Evolutionary conservation across 2,113 vertebrate species (phyloP).

Genomic region (Hippocampus guttulatus): DNA sequence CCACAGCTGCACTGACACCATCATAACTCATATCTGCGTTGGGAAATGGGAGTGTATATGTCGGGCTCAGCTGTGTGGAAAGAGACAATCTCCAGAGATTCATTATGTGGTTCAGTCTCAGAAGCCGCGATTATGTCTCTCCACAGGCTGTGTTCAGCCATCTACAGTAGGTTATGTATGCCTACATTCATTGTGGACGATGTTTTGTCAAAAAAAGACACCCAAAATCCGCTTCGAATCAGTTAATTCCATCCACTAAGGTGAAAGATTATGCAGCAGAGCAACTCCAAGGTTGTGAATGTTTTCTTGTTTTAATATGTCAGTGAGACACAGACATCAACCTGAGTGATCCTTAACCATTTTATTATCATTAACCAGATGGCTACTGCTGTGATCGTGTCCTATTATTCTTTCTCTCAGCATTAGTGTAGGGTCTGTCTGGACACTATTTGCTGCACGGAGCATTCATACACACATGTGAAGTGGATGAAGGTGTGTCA

Average conservation of each 20-base stretch:
- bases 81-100: conserved; percentile 34
- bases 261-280: conserved; percentile 19
- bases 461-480: conserved; percentile 27
- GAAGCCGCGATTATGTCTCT: conserved; percentile 2
- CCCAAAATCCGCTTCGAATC: background rate
- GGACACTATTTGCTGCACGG: background rate
- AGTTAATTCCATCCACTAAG: conserved; percentile 13
- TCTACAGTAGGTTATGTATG: background rate
- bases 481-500: conserved; percentile 52
- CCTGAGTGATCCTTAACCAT: conserved; percentile 14
- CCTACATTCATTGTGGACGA: background rate
- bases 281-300: conserved; percentile 15
- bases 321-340: conserved; percentile 31
- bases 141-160: background rate
- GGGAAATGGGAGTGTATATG: conserved; percentile 43
- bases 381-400: background rate
- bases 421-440: background rate
- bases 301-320: background rate
- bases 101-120: conserved; percentile 21
- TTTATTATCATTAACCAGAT: conserved; percentile 6
- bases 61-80: conserved; percentile 49
- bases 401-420: conserved; percentile 13
- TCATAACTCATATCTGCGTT: conserved; percentile 41
- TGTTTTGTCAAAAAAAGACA: conserved; percentile 2
- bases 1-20: conserved; percentile 45